Evolutionary conservation across 2,888 invertebrate species (phyloP).

Genomic region (Iphiclides podalirius): DNA sequence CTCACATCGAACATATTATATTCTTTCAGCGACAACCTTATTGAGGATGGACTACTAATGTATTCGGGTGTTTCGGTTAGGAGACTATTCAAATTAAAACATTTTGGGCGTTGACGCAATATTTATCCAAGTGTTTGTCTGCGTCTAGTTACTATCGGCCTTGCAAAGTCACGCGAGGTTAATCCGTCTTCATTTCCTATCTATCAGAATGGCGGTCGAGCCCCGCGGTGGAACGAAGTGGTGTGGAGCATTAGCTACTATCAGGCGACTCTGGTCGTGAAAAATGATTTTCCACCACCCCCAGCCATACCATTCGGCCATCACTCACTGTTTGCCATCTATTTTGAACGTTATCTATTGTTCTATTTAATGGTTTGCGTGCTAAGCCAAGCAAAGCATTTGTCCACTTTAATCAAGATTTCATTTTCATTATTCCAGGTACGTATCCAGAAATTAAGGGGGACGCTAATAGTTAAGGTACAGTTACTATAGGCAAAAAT

Average conservation of each 20-base stretch:
- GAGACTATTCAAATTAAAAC: conserved; percentile 6
- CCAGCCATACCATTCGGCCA: conserved; percentile 58
- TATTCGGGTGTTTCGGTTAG: not conserved
- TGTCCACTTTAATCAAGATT: conserved; percentile 20
- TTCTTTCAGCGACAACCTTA: no score
- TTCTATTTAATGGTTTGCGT: conserved; percentile 59
- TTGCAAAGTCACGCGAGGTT: conserved; percentile 71
- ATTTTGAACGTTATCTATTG: conserved; percentile 63
- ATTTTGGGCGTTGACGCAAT: conserved; percentile 26
- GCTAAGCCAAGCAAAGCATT: conserved; percentile 47
- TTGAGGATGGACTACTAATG: no score
- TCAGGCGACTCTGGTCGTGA: conserved; percentile 68
- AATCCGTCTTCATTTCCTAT: conserved; percentile 80
- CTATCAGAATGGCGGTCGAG: conserved; percentile 66
- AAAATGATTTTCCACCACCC: conserved; percentile 77
- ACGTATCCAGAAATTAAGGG: conserved; percentile 19
- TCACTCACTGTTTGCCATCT: conserved; percentile 65
- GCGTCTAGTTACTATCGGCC: conserved; percentile 36
- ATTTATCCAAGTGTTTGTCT: conserved; percentile 37
- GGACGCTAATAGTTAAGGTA: conserved; percentile 2
- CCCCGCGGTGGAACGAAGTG: conserved; percentile 46
- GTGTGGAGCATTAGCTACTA: conserved; percentile 69
- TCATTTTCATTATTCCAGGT: conserved; percentile 22
- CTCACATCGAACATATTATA: not conserved
- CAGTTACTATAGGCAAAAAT: conserved; percentile 6